phyloP scores from a whole-genome alignment of 2,113 vertebrate species.

The Chamaetylas fuelleborni region DNA sequence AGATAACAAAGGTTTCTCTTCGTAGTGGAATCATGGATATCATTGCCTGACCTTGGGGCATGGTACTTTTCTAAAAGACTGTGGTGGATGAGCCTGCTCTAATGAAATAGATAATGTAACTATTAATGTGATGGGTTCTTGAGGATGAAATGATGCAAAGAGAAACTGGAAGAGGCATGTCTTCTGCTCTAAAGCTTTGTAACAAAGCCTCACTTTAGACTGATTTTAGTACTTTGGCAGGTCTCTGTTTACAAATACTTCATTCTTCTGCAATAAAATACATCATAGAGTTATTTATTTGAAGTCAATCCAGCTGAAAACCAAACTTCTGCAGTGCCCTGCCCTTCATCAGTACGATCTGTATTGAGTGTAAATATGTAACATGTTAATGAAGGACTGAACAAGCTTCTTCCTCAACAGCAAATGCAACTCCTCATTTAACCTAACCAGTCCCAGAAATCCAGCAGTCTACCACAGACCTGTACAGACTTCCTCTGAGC shows the following conservation, averaged over 20 bases:
- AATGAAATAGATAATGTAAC: background rate
- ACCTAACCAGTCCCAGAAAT: background rate
- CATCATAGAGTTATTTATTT: background rate
- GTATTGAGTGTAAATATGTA: background rate
- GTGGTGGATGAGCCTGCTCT: background rate
- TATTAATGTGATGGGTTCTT: background rate
- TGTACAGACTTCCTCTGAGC: background rate
- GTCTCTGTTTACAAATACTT: background rate
- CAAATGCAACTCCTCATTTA: background rate
- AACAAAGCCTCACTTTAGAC: background rate
- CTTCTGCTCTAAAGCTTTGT: background rate
- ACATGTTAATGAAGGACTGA: background rate
- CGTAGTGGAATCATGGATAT: background rate
- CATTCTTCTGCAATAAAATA: background rate
- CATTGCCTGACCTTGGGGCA: background rate
- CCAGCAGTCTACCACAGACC: background rate
- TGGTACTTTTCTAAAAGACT: background rate
- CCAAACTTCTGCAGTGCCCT: background rate
- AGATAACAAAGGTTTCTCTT: background rate
- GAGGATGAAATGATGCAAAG: background rate
- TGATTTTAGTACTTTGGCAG: background rate
- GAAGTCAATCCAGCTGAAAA: background rate
- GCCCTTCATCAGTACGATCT: background rate
- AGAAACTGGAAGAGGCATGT: background rate
- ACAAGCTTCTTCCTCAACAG: background rate